These are phyloP conservation scores for Aquatica leii DNA, from an alignment of 2,888 invertebrate genomes.

Conservation along the genomic window DNA sequence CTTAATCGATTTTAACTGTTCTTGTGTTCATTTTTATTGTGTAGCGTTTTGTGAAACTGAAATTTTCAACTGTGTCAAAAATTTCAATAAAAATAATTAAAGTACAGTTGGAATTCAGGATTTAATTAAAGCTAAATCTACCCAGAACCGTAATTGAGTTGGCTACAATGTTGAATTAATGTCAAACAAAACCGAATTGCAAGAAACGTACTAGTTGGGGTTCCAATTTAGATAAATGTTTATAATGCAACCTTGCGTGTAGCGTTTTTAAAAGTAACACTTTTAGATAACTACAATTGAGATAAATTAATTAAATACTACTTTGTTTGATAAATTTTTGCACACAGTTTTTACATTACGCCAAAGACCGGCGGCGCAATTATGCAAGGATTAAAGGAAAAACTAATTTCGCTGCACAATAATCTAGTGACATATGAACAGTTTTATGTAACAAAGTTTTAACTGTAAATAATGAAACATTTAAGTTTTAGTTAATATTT, in stretches of 20 bases:
- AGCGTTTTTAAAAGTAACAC: no score
- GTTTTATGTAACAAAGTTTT: conserved; percentile 1
- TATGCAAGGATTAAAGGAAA: neutral
- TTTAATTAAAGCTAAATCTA: conserved; percentile 14
- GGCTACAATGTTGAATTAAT: conserved; percentile 13
- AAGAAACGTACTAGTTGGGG: neutral
- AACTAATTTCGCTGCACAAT: neutral
- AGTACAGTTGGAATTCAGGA: conserved; percentile 1
- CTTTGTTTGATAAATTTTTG: no score
- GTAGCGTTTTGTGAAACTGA: no score
- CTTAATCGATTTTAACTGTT: neutral
- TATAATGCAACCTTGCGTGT: no score
- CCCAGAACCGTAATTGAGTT: conserved; percentile 13
- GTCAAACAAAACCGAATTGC: conserved; percentile 7
- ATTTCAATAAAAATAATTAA: conserved; percentile 10
- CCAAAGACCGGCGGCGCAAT: no score
- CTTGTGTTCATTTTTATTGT: conserved; percentile 4
- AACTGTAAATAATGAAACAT: conserved; percentile 4
- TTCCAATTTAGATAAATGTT: conserved; percentile 4
- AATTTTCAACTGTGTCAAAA: no score
- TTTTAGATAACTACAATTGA: no score
- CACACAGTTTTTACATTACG: no score
- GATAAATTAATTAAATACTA: no score
- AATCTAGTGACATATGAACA: neutral
- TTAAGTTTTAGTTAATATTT: neutral